phyloP scores from a whole-genome alignment of 2,888 invertebrate genomes.

The Euplexia lucipara region DNA sequence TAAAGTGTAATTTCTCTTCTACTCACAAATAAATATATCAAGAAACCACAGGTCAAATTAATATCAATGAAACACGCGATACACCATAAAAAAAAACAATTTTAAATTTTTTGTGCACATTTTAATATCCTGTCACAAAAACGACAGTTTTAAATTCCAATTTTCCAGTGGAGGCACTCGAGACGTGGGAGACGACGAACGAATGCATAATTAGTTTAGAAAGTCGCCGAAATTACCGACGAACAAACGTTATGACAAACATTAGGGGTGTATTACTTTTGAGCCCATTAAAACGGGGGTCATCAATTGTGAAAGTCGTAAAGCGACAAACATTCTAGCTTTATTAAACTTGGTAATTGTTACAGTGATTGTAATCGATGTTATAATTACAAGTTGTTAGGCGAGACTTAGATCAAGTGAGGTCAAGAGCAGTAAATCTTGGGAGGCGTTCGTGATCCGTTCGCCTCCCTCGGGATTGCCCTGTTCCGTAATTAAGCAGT shows the following conservation, averaged over 20 bases:
- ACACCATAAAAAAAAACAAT: slow-evolving; percentile 46
- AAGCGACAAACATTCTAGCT: slow-evolving; percentile 59
- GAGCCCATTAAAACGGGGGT: slow-evolving; percentile 53
- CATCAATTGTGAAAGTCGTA: slow-evolving; percentile 60
- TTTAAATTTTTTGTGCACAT: slow-evolving; percentile 69
- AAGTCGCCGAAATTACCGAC: slow-evolving; percentile 66
- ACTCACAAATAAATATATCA: background rate
- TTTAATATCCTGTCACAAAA: slow-evolving; percentile 77
- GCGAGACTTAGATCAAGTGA: slow-evolving; percentile 75
- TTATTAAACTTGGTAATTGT: slow-evolving; percentile 64
- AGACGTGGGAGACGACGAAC: slow-evolving; percentile 69
- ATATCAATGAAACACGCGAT: slow-evolving; percentile 46
- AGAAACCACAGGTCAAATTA: slow-evolving; percentile 14
- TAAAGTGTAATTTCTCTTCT: background rate
- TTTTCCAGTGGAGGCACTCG: slow-evolving; percentile 72
- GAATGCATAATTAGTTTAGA: slow-evolving; percentile 75
- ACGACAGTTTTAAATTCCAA: slow-evolving; percentile 75
- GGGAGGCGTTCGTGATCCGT: slow-evolving; percentile 71
- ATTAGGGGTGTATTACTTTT: slow-evolving; percentile 65
- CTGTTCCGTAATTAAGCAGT: slow-evolving; percentile 83
- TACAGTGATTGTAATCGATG: slow-evolving; percentile 65
- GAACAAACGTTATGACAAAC: slow-evolving; percentile 67
- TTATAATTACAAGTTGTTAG: slow-evolving; percentile 72
- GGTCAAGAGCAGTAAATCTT: slow-evolving; percentile 85
- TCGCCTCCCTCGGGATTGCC: slow-evolving; percentile 72